Base-by-base conservation (phyloP, 37 sponge, comb jelly and placozoan genomes). In the Agelas oroides region DNA sequence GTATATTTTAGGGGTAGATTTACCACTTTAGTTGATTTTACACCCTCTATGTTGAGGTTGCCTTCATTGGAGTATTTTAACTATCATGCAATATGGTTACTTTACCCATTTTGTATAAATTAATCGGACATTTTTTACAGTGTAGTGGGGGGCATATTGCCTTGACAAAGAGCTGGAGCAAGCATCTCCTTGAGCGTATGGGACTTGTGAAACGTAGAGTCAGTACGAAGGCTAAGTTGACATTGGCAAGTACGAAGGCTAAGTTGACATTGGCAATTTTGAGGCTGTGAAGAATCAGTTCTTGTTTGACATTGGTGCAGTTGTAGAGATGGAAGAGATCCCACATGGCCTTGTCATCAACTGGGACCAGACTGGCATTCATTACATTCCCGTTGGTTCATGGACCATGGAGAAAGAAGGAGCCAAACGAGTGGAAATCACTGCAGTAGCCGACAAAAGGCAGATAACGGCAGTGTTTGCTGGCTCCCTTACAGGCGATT, bases 361-460 rank as follows among this genome's bases (percentile, higher is more conserved):
- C 70, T 85, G 86, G 86, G 91, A 90, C 37, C 86, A 90, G 71
- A 90, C 86, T 35, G 91, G 79, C 24, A 76, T 90, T 21, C 75
- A 84, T 19, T 84, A 84, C 72, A 86, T 90, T 24, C 86, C 91
- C 33, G 78, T 84, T 41, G 53, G 65, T 16, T 76, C 66, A 14
- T 85, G 86, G 91, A 90, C 92, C 24, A 81, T 86, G 84, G 87
- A 65, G 38, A 67, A 73, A 40, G 65, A 76, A 54, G 92, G 78
- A 20, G 73, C 88, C 23, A 66, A 76, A 60, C 55, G 82, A 54
- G 75, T 90, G 23, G 87, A 79, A 62, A 86, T 90, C 23, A 40
- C 73, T 36, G 91, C 73, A 63, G 59, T 64, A 25, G 92, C 77
- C 53, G 92, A 91, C 63, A 86, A 90, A 31, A 85, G 87, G 71